Evolutionary conservation across 2,888 invertebrate species (phyloP), one percentile per base, ranked within the genome.

Genomic region (Drosophila mercatorum): DNA sequence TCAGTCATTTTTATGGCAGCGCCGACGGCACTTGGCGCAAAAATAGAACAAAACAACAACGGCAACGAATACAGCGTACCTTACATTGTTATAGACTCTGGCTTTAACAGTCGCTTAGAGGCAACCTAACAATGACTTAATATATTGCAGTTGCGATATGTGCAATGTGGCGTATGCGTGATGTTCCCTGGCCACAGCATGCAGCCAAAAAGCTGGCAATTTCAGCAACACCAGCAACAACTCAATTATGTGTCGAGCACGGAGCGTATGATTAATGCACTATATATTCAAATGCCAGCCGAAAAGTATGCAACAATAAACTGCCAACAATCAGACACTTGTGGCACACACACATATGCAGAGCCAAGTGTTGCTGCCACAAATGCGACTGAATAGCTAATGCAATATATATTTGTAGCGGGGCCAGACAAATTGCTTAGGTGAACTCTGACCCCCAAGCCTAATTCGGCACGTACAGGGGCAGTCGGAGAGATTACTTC

Each of bases 251-350:
- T 52, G 58, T 36, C 41, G 64, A 28, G 40, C 53, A 49, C 47
- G 68, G 57, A 70, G 66, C 81, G 72, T 75, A 77, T 85, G 77
- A 88, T 79, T 75, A 80, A 88, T 85, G 75, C 38, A 55, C 22
- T 69, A 49, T 58, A 46, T 72, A 80, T 86, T 80, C 68, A 82
- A 80, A 82, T 72, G 60, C 14, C 49, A 51, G 81, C 84, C 87
- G 17, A 70, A 89, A 89, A 85, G 88, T 85, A 84, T 85, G 86
- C 90, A 80, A 77, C 71, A 81, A 64, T 67, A 56, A 66, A 49
- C 55, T 65, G 72, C 46, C 60, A 63, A 49, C 65, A 68, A 41
- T 41, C 67, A 40, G 58, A 80, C 84, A 89, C 81, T 75, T 83
- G 89, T 83, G 75, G 78, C 78, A 55, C 58, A 63, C 70, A 59